Evolutionary conservation across 2,888 invertebrate species (phyloP), one percentile per base, ranked within the genome.

Genomic region (Sinentomon sp.): DNA sequence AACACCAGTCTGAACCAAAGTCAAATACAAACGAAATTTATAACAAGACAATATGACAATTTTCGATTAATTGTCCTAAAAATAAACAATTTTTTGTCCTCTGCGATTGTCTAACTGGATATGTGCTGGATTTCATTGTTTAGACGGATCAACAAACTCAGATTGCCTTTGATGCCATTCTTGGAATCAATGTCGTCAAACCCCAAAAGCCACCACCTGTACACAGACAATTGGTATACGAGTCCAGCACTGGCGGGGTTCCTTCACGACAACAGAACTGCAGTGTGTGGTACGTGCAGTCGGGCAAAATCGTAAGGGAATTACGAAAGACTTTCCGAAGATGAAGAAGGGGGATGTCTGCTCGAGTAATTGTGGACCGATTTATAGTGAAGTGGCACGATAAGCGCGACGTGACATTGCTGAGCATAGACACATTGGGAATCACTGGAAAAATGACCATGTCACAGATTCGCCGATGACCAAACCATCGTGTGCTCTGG

Each of bases 351-450:
- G n/a, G n/a, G n/a, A n/a, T n/a, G n/a, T n/a, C n/a, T n/a, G n/a
- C n/a, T n/a, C n/a, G n/a, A n/a, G n/a, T n/a, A n/a, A n/a, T n/a
- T n/a, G n/a, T n/a, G n/a, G n/a, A n/a, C n/a, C n/a, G n/a, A n/a
- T n/a, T n/a, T n/a, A 18, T 22, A 5, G 28, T 49, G 30, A 51
- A 52, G 41, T 50, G 49, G 48, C 41, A 43, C 26, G 49, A 50
- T 38, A 47, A 48, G 29, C 43, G 47, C 33, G 46, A 48, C 19
- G 44, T 48, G 6, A 30, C 32, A 23, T 42, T 44, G 41, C 38
- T 47, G 17, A 36, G 46, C 33, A 34, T 37, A 17, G 39, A 41
- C 35, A 35, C 39, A 35, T 42, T 47, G 31, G 31, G 36, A 27
- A 36, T 36, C 22, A 40, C 45, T n/a, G 30, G 6, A 45, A 44